Percentiles rank a stretch among this genome's conserved stretches.
Evolutionary conservation across 2,888 invertebrate genomes (phyloP).

Genomic region (Panorpa germanica): DNA sequence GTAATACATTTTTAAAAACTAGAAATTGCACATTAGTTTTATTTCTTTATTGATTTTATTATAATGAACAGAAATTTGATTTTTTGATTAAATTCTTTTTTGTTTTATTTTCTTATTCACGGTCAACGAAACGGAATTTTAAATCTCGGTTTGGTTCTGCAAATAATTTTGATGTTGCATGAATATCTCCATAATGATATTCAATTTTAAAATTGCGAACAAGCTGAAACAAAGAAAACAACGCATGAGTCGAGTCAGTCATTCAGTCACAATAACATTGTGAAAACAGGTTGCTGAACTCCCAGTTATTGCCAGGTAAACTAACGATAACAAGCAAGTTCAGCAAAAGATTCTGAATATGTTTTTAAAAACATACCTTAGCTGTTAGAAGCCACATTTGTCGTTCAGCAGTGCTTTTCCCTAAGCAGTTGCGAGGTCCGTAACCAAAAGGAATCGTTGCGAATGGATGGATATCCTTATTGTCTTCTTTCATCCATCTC

Average conservation of each 20-base stretch:
- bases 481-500: conserved; percentile 32
- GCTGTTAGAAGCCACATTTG: conserved; percentile 34
- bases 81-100: too few relatives aligned
- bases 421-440: conserved; percentile 40
- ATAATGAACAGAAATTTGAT: too few relatives aligned
- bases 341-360: too few relatives aligned
- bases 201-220: conserved; percentile 40
- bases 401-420: conserved; percentile 37
- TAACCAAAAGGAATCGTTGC: conserved; percentile 44
- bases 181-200: conserved; percentile 45
- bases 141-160: conserved; percentile 37
- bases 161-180: conserved; percentile 33
- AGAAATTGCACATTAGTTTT: too few relatives aligned
- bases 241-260: too few relatives aligned
- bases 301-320: too few relatives aligned
- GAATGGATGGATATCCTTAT: conserved; percentile 28
- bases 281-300: too few relatives aligned
- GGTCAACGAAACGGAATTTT: conserved; percentile 42
- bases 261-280: too few relatives aligned
- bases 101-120: conserved; percentile 17
- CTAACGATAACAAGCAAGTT: too few relatives aligned
- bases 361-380: conserved; percentile 23
- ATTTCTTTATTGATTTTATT: too few relatives aligned
- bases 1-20: too few relatives aligned
- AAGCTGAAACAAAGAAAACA: conserved; percentile 27